phyloP scores from a whole-genome alignment of 1,140 invertebrate species.

The Hesperophylax magnus region DNA sequence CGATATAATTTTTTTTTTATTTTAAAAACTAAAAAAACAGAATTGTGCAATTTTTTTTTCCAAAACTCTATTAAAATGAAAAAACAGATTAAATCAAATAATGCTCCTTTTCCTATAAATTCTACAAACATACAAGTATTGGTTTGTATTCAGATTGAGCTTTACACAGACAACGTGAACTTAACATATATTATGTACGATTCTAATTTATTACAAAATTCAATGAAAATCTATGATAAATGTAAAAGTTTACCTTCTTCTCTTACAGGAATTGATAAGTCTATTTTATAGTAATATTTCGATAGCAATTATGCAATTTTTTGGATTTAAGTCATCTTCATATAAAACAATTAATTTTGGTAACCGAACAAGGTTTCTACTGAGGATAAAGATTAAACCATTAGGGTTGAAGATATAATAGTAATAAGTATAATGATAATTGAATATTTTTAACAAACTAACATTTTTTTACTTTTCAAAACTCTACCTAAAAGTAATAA shows the following conservation, averaged over 20 bases:
- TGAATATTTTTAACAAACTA: background rate
- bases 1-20: no score
- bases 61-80: no score
- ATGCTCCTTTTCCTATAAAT: background rate
- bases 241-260: background rate
- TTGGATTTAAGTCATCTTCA: background rate
- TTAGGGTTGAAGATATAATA: background rate
- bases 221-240: background rate
- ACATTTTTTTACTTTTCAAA: background rate
- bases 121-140: background rate
- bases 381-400: constrained; percentile 3
- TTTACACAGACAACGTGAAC: background rate
- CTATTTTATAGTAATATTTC: background rate
- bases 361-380: background rate
- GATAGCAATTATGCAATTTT: background rate
- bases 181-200: background rate
- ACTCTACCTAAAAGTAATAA: constrained; percentile 10
- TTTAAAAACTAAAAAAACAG: no score
- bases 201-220: constrained; percentile 1
- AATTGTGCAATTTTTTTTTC: no score
- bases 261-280: background rate
- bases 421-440: background rate
- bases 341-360: background rate
- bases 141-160: constrained; percentile 8
- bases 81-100: no score